Percentiles rank a stretch among this genome's conserved stretches.
Evolutionary conservation across 1,140 invertebrate genomes (phyloP).

Genomic region (Scaptodrosophila lebanonensis): DNA sequence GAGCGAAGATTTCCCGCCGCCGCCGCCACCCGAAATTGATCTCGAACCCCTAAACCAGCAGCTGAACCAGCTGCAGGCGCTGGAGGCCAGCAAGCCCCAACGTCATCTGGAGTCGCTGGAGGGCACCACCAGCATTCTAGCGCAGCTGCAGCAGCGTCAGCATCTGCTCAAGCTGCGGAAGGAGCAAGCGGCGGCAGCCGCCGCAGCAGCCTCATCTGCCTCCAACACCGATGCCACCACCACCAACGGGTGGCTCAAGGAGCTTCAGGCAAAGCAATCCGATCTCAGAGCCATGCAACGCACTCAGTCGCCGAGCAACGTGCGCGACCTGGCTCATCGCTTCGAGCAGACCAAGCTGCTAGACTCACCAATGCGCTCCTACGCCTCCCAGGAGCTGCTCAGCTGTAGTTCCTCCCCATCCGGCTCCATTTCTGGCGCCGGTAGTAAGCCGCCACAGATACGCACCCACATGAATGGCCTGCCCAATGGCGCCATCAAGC

Average conservation of each 20-base stretch:
- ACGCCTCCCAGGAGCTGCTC: conserved; percentile 70
- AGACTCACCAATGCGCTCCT: conserved; percentile 46
- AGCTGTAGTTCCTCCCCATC: conserved; percentile 4
- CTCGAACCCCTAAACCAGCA: conserved; percentile 80
- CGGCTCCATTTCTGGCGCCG: conserved; percentile 1
- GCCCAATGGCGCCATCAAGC: conserved; percentile 48
- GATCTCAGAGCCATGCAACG: conserved; percentile 81
- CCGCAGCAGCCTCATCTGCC: conserved; percentile 9
- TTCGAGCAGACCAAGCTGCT: conserved; percentile 83
- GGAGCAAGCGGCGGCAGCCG: conserved; percentile 79
- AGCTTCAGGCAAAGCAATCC: conserved; percentile 85
- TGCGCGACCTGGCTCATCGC: conserved; percentile 87
- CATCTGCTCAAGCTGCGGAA: conserved; percentile 82
- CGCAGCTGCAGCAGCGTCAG: conserved; percentile 83
- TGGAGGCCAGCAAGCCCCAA: conserved; percentile 71
- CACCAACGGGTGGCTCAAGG: conserved; percentile 83
- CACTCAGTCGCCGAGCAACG: conserved; percentile 73
- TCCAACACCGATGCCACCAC: conserved; percentile 69
- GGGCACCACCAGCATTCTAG: conserved; percentile 80
- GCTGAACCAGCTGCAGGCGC: conserved; percentile 77
- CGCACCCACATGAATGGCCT: conserved; percentile 75
- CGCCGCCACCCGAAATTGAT: conserved; percentile 88
- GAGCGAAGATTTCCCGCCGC: conserved; percentile 92
- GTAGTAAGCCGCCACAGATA: conserved; percentile 28
- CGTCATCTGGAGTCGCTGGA: conserved; percentile 60